Base-by-base conservation (phyloP, 2,113 vertebrate species). In the Raja brachyura region DNA sequence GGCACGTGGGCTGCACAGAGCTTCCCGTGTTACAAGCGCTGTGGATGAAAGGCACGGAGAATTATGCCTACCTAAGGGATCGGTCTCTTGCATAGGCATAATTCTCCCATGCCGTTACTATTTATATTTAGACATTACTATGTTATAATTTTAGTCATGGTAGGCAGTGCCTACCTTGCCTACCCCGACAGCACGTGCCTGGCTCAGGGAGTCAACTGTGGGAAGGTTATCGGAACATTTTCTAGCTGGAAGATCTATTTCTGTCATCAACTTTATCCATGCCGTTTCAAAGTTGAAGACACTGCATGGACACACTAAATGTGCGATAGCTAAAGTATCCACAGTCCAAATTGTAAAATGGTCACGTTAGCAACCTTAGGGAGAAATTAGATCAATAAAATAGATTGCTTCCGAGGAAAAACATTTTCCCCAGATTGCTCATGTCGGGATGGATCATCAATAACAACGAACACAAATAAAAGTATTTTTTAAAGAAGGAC, bases 351-450 rank as follows among this genome's bases (percentile, higher is more conserved):
- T 83, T 61, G n/a, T 22, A 61, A 61, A 86, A n/a, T n/a, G 56
- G 22, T 56, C 54, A 5, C 11, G 1, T 3, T 61, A 54, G 81
- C 28, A 86, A 86, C 81, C 56, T 86, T 14, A 11, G 56, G 81
- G 81, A 86, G 81, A 61, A 86, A 61, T 6, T 11, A 13, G 56
- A 56, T 86, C 81, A 61, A 86, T 86, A n/a, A 61, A 86, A 86
- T 86, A 16, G 56, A 86, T 86, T 86, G 10, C 56, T 86, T 61
- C 81, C n/a, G 25, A 61, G 81, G 54, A 86, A 86, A 86, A 86
- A n/a, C 25, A 61, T 61, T 61, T 86, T 61, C 14, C 61, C 61
- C 81, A 86, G 81, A 86, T 86, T 86, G 54, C 56, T 61, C 25
- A n/a, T 86, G 14, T 4, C 14, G 22, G 25, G 56, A 28, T 59